Conservation (phyloP, 2,888 invertebrate species). For the Aphidius colemani region DNA sequence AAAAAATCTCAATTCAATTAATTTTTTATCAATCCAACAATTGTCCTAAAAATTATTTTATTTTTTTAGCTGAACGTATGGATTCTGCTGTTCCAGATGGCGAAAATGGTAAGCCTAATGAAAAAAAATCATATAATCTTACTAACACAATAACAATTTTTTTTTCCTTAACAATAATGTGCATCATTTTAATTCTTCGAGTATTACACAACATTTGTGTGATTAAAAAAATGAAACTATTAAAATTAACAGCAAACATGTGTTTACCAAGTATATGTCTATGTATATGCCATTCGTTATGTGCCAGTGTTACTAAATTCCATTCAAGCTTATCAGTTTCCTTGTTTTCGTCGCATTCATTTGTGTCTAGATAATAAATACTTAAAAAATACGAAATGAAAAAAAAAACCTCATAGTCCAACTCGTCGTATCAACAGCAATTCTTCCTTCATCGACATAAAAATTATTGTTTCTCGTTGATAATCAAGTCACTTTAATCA, state of each 20-base stretch:
- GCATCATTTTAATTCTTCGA: background rate
- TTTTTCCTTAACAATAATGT: slow-evolving; percentile 2
- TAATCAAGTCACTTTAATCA: too few species aligned
- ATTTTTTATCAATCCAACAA: background rate
- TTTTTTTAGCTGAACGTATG: slow-evolving; percentile 55
- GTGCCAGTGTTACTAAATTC: background rate
- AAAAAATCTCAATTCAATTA: background rate
- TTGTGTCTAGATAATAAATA: too few species aligned
- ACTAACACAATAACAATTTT: background rate
- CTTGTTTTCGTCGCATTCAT: too few species aligned
- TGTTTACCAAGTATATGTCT: background rate
- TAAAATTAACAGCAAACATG: background rate
- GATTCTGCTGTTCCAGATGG: slow-evolving; percentile 52
- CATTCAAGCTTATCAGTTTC: too few species aligned
- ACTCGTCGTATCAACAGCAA: too few species aligned
- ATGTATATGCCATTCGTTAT: background rate
- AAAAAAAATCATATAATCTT: background rate
- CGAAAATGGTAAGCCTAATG: slow-evolving; percentile 56
- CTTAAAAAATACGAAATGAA: too few species aligned
- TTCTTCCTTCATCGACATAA: too few species aligned
- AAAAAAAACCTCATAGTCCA: too few species aligned
- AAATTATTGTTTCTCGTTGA: too few species aligned
- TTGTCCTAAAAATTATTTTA: slow-evolving; percentile 15
- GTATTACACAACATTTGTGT: background rate
- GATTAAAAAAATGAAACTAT: background rate